A percentile compares a stretch with the other conserved stretches of the same genome.
These are phyloP conservation scores for Amiota mariae DNA, from an alignment of 2,888 invertebrate genomes.

Conservation along the genomic window DNA sequence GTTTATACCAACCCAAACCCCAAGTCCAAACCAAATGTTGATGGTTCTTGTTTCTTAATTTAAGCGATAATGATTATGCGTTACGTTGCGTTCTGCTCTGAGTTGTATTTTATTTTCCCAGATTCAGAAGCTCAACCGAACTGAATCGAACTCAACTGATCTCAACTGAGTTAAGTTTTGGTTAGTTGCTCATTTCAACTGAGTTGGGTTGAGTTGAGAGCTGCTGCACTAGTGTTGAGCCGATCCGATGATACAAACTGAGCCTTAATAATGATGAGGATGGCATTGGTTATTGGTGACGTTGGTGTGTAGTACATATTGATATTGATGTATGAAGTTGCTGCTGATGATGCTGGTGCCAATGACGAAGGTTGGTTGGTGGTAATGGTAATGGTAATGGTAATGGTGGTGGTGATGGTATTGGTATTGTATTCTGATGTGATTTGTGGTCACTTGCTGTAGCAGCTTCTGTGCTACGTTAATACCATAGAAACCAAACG, in stretches of 20 bases:
- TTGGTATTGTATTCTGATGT: not conserved
- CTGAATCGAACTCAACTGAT: not conserved
- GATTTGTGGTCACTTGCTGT: conserved; percentile 9
- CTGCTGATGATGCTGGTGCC: not conserved
- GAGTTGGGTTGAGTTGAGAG: not conserved
- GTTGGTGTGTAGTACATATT: not conserved
- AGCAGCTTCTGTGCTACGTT: conserved; percentile 18
- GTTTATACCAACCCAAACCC: not conserved
- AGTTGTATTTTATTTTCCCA: not conserved
- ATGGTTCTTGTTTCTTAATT: not conserved
- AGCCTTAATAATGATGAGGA: not conserved
- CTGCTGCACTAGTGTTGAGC: not conserved
- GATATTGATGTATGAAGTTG: too few species aligned
- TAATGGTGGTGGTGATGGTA: not conserved
- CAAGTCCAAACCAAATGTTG: not conserved
- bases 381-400: not conserved
- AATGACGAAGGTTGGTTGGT: not conserved
- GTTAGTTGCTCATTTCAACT: not conserved
- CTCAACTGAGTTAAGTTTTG: not conserved
- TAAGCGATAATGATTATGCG: conserved; percentile 19
- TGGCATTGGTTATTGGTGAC: not conserved
- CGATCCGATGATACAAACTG: not conserved
- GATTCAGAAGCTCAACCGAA: conserved; percentile 2
- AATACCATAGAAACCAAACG: conserved; percentile 2
- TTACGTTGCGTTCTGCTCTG: not conserved